Conservation (phyloP, 2,888 invertebrate species). For the Trichogramma evanescens region DNA sequence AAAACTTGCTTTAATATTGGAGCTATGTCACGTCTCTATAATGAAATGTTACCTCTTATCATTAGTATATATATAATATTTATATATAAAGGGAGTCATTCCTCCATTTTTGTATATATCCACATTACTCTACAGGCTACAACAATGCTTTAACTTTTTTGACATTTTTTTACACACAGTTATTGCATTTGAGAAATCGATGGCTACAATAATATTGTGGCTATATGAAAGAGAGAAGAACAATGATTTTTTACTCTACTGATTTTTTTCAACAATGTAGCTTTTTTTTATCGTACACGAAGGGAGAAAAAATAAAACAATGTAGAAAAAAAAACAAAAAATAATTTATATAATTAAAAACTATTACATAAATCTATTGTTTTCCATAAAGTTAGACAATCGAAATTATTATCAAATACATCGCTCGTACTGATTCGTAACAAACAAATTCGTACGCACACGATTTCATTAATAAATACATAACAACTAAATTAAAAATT, state of each 20-base stretch:
- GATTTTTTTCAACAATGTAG: not conserved
- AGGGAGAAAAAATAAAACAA: no score
- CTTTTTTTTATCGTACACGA: not conserved
- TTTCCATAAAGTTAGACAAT: slow-evolving; percentile 35
- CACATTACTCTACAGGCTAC: slow-evolving; percentile 6
- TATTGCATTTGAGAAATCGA: slow-evolving; percentile 19
- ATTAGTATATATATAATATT: no score
- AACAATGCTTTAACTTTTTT: slow-evolving; percentile 11
- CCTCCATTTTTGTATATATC: not conserved
- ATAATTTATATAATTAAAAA: slow-evolving; percentile 30
- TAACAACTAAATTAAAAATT: slow-evolving; percentile 28
- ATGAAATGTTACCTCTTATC: no score
- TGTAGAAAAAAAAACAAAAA: not conserved
- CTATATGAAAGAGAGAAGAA: slow-evolving; percentile 1
- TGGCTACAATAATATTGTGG: not conserved
- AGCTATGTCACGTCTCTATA: not conserved
- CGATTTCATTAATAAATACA: slow-evolving; percentile 30
- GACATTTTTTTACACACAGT: slow-evolving; percentile 13
- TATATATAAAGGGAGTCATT: not conserved
- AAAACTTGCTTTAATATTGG: slow-evolving; percentile 17
- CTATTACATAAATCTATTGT: slow-evolving; percentile 40
- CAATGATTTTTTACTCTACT: not conserved
- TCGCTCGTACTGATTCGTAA: slow-evolving; percentile 22
- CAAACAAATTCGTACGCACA: slow-evolving; percentile 34
- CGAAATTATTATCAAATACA: slow-evolving; percentile 28